Evolutionary conservation across 2,113 vertebrate species (phyloP), one percentile per base, ranked within the genome.

Genomic region (Chroicocephalus ridibundus): DNA sequence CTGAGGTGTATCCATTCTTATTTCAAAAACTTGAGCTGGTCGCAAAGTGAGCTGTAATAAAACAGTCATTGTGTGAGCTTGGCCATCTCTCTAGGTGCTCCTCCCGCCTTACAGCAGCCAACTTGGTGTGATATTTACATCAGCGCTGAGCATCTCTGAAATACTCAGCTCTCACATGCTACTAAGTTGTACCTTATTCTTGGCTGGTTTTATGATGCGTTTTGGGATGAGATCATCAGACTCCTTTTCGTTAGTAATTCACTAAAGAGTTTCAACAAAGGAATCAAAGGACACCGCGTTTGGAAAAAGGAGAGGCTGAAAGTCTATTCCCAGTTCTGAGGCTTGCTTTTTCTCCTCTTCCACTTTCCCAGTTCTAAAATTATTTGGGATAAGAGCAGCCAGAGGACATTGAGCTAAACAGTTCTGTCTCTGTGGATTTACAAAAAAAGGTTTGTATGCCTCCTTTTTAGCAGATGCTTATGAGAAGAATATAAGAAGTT

Each of bases 191-290:
- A 55, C 57, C 65, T 91, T 78, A n/a, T 32, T 74, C 44, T 89
- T 68, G 29, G n/a, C 79, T 26, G 5, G 57, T 62, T 95, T 95
- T 89, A 62, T 76, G 38, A 65, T 91, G 49, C 2, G 2, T 58
- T 88, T 82, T 79, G 34, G 25, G 40, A 58, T 92, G 77, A 95
- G 74, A 61, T 91, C 86, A 96, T 95, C 65, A 47, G 69, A 65
- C 31, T 74, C 49, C 16, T 93, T 94, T 71, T 69, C 40, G n/a
- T 83, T 86, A 93, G 75, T 70, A 90, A 79, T 69, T 77, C 82
- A 61, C n/a, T 32, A 44, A 47, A 10, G 46, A 81, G 38, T 78
- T 94, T 95, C 80, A 85, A 62, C 34, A 87, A 75, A 85, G 52
- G 36, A 88, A 68, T 82, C 83, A 82, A 88, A 91, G 80, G 80